phyloP scores from a whole-genome alignment of 2,888 invertebrate genomes.

The Pandemis cinnamomeana region DNA sequence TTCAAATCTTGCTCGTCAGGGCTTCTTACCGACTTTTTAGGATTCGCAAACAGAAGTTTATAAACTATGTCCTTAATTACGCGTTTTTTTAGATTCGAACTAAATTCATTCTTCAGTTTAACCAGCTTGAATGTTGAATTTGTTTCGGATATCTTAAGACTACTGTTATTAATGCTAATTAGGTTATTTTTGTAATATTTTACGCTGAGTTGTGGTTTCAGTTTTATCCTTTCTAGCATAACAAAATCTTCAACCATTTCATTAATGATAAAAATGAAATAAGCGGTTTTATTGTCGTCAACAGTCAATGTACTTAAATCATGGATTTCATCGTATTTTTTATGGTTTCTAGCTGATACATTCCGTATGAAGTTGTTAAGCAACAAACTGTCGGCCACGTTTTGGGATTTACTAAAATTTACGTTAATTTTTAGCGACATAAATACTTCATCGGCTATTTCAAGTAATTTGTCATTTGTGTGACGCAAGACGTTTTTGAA shows the following conservation, averaged over 20 bases:
- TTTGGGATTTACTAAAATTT: slow-evolving; percentile 45
- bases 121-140: neutral
- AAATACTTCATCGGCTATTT: slow-evolving; percentile 53
- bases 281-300: slow-evolving; percentile 5
- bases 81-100: neutral
- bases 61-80: neutral
- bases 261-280: slow-evolving; percentile 5
- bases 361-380: slow-evolving; percentile 47
- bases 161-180: neutral
- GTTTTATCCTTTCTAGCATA: neutral
- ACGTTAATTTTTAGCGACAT: slow-evolving; percentile 47
- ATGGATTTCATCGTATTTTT: neutral
- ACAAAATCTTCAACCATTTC: neutral
- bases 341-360: neutral
- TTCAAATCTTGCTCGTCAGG: neutral
- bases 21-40: neutral
- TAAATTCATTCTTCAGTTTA: neutral
- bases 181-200: neutral
- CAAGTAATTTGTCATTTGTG: slow-evolving; percentile 49
- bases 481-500: slow-evolving; percentile 47
- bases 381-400: slow-evolving; percentile 48
- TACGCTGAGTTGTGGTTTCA: neutral
- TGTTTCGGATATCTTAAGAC: neutral
- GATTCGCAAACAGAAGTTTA: neutral
- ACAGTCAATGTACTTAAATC: neutral